Evolutionary conservation across 2,888 invertebrate species (phyloP), one percentile per base, ranked within the genome.

Genomic region (Eucera pruinosa): DNA sequence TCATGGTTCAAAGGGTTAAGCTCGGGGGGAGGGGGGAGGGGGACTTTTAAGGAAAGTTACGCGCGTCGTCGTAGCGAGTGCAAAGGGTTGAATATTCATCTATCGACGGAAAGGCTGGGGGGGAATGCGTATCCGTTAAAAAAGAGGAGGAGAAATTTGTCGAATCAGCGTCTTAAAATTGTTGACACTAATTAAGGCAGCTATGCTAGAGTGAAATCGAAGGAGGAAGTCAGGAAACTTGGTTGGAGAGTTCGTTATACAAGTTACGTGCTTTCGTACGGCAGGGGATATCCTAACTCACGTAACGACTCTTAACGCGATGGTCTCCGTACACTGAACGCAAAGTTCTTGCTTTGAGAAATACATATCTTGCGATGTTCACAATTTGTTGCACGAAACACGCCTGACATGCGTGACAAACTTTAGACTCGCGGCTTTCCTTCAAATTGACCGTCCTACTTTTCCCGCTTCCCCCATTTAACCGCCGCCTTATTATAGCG

Each of bases 261-360:
- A 77, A 85, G 84, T 85, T 85, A 76, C 70, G 66, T 64, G 78
- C 81, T 81, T 82, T 74, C 83, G 70, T 84, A 80, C 69, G 80
- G 82, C 72, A 72, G 74, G 54, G 80, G 84, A 85, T 85, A 85
- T 74, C 78, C 78, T 76, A 85, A 85, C 78, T 85, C 76, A 61
- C 77, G 80, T 85, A 85, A 85, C 85, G 84, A 85, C 85, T 84
- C 83, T 84, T 85, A 82, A 85, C 80, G 73, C 80, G 78, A 80
- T 71, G 82, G 77, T 74, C 78, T 64, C 62, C 52, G 39, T 66
- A 76, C 73, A 71, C 77, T 72, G 80, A 78, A 80, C 62, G 74
- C 54, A 66, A 84, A 83, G 73, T 82, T 85, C 76, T 48, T 47
- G 39, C 33, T 50, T 62, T 47, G 69, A 75, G 68, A 61, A 77